Conservation (phyloP, 2,797 vertebrate genomes). For the Rhabdophis nuchalis region DNA sequence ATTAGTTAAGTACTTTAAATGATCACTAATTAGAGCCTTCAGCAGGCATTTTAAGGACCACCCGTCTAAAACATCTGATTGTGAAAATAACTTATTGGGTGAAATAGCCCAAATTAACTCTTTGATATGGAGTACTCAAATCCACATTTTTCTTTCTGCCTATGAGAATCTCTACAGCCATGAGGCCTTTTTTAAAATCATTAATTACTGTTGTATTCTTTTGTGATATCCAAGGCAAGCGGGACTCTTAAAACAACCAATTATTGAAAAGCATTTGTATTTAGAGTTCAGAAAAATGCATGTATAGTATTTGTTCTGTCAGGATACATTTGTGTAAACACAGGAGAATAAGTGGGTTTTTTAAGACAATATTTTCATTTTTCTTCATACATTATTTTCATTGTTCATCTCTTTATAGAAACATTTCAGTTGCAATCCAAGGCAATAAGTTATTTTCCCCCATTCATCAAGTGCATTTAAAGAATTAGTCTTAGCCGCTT, state of each 20-base stretch:
- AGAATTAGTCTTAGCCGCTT: not conserved
- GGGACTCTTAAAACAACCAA: not conserved
- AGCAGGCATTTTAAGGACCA: slow-evolving; percentile 45
- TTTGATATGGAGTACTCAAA: slow-evolving; percentile 13
- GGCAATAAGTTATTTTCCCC: not conserved
- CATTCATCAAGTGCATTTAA: not conserved
- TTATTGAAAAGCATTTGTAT: not conserved
- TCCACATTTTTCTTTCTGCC: slow-evolving; percentile 15
- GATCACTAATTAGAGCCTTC: slow-evolving; percentile 62
- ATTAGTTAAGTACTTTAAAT: slow-evolving; percentile 64
- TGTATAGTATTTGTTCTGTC: not conserved
- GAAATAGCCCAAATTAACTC: slow-evolving; percentile 42
- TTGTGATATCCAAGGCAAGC: not conserved
- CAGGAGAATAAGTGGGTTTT: not conserved
- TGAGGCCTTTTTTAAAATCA: not conserved
- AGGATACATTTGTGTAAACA: not conserved
- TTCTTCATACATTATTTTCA: not conserved
- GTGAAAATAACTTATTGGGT: slow-evolving; percentile 42
- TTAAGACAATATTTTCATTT: not conserved
- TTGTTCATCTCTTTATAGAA: not conserved
- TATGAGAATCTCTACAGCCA: not conserved
- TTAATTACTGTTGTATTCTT: not conserved
- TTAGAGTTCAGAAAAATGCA: not conserved
- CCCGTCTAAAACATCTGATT: slow-evolving; percentile 58
- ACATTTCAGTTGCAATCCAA: not conserved